Base-by-base conservation (phyloP, 2,888 invertebrate genomes). In the Nomada goodeniana region DNA sequence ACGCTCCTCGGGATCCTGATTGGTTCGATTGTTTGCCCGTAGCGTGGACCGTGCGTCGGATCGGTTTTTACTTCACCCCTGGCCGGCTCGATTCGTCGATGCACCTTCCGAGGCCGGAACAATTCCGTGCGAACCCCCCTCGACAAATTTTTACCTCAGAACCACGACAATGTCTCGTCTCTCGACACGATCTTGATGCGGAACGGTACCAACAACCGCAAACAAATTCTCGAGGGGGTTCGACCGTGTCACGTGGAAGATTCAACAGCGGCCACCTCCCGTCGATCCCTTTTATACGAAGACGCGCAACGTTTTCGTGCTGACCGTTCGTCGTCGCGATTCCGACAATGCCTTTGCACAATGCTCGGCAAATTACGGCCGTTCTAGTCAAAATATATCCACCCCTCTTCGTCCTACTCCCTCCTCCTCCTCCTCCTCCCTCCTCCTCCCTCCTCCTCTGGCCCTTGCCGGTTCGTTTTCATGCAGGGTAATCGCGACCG, bases 381-480 rank as follows among this genome's bases (percentile, higher is more conserved):
- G 89, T 89, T 88, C 89, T 92, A 92, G 92, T 93, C 92, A 93
- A 93, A 93, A 93, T 93, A 93, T 90, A 86, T 59, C 42, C 52
- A 65, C 55, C 60, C 29, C n/a, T 50, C 47, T 75, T 63, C 53
- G 44, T n/a, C 18, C 44, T 11, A 50, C 44, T n/a, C n/a, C n/a
- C n/a, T n/a, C n/a, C n/a, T n/a, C n/a, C 23, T 1, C 23, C 23
- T 23, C 23, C 23, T 1, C 23, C 23, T 23, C 23, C 23, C 23
- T n/a, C 23, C 23, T 23, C 23, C 23, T 1, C 23, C 23, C 23
- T 23, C 23, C 55, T 55, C 18, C 23, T 29, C 7, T 2, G 20
- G 0, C 23, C n/a, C 13, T 44, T 7, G 57, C 36, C 60, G 71
- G 52, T 73, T 47, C 64, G 60, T 61, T 78, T 63, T 64, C 55